These are phyloP conservation scores for Pantherophis alleghaniensis DNA, from an alignment of 2,797 vertebrate species.

Conservation along the genomic window DNA sequence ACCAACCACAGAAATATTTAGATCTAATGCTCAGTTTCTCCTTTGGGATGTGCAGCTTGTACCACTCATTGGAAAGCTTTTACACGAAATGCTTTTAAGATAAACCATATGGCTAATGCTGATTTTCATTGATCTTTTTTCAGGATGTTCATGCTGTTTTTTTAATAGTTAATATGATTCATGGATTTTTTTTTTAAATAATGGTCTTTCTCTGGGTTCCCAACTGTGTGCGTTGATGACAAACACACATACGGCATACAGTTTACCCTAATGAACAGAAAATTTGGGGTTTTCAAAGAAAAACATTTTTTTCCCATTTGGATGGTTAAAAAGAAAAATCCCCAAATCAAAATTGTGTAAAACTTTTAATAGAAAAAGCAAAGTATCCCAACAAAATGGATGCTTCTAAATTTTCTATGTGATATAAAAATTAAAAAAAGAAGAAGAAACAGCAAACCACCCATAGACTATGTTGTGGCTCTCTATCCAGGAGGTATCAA, in stretches of 20 bases:
- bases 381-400: background rate
- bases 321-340: background rate
- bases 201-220: conserved; percentile 23
- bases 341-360: background rate
- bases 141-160: background rate
- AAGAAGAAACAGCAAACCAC: background rate
- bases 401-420: background rate
- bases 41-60: conserved; percentile 15
- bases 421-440: background rate
- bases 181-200: background rate
- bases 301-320: background rate
- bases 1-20: background rate
- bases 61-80: conserved; percentile 21
- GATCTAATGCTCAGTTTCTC: conserved; percentile 5
- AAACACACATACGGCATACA: conserved; percentile 31
- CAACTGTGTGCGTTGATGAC: conserved; percentile 22
- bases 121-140: conserved; percentile 44
- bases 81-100: conserved; percentile 1
- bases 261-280: conserved; percentile 10
- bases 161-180: conserved; percentile 27
- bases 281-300: conserved; percentile 25
- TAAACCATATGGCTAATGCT: conserved; percentile 43
- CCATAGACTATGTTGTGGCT: background rate
- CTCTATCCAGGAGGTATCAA: background rate
- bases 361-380: background rate